These are phyloP conservation scores for Mongoloraphidia duomilia DNA, from an alignment of 2,888 invertebrate genomes.

Conservation along the genomic window DNA sequence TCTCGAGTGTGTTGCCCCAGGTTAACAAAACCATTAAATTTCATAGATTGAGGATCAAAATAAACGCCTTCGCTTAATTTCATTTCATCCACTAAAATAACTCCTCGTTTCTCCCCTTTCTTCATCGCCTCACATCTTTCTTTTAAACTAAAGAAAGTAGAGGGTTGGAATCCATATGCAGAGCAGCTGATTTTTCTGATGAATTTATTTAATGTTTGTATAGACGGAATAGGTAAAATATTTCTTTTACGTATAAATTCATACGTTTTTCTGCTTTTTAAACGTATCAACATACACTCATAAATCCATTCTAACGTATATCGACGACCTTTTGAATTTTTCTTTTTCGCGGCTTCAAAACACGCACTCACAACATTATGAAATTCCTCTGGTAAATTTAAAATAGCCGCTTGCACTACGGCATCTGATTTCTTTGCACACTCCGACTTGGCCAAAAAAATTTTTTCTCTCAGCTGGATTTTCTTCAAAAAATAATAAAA, in stretches of 20 bases:
- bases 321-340: not conserved
- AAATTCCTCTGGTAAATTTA: too few relatives aligned
- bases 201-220: constrained; percentile 10
- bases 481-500: too few relatives aligned
- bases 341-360: not conserved
- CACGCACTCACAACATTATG: not conserved
- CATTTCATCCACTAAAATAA: constrained; percentile 16
- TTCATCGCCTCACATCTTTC: constrained; percentile 10
- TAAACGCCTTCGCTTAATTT: constrained; percentile 12
- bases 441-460: too few relatives aligned
- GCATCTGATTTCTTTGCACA: too few relatives aligned
- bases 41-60: constrained; percentile 12
- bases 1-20: constrained; percentile 15
- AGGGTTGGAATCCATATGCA: constrained; percentile 12
- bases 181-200: constrained; percentile 10
- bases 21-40: constrained; percentile 14
- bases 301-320: not conserved
- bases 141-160: constrained; percentile 9
- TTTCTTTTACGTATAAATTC: too few relatives aligned
- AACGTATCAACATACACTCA: not conserved
- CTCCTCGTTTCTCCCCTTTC: constrained; percentile 9
- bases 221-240: too few relatives aligned
- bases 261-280: constrained; percentile 10
- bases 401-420: too few relatives aligned
- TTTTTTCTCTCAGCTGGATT: too few relatives aligned